Evolutionary conservation across 2,888 invertebrate species (phyloP), one percentile per base, ranked within the genome.

Genomic region (Pterostichus madidus): DNA sequence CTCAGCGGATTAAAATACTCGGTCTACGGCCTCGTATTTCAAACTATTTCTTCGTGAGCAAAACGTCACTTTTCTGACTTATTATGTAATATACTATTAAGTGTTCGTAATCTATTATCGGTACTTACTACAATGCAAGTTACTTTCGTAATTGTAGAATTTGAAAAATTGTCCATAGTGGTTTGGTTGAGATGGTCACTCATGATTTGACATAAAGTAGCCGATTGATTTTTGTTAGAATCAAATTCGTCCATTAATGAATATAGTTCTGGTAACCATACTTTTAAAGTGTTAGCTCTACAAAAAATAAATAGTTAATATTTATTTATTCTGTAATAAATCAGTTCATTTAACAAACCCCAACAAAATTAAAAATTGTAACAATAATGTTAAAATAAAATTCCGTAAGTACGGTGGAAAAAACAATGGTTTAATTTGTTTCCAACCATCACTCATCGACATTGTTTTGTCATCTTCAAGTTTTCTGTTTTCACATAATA

Each of bases 231-330:
- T n/a, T 35, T 64, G 15, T 13, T 64, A 1, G 68, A 71, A 44
- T 39, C 44, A 71, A 44, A 71, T 44, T 13, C 68, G 10, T 71
- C 68, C 68, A 71, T 71, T 15, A 71, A 15, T 15, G 68, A 39
- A 71, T 44, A 71, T 17, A 71, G 13, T 71, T 71, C 44, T 15
- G 68, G 68, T 1, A 71, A 39, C 68, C 68, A 71, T 5, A 39
- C 17, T 71, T 71, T 71, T 44, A 71, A 71, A 71, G 68, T 71
- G 11, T 71, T 71, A 8, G 68, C 68, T 17, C 68, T 71, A n/a
- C 39, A 44, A 56, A 44, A 17, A 3, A 44, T 3, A 32, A 31
- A 31, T 32, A 3, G 10, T 61, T 10, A 56, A 61, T 32, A 32
- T 32, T 32, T 5, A 52, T 52, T 6, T n/a, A n/a, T n/a, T n/a